Base-by-base conservation (phyloP, 2,113 vertebrate genomes). In the Calyptommatus sinebrachiatus region DNA sequence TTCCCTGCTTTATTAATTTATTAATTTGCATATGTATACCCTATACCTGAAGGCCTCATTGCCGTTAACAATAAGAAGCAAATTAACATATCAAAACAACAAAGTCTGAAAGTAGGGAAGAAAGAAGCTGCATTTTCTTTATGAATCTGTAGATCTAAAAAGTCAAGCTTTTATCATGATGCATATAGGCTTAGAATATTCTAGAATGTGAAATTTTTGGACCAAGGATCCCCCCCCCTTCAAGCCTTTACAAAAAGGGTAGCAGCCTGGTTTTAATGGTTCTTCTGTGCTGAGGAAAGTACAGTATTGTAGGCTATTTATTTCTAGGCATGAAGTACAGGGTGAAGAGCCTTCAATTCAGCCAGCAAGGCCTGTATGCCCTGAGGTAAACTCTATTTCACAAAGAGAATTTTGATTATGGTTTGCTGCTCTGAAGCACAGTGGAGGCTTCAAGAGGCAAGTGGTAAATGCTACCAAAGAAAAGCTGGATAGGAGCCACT, bases 401-500 rank as follows among this genome's bases (percentile, higher is more conserved):
- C 94, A 97, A 96, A 96, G 94, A 93, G 95, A 96, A 96, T 97
- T 96, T 96, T 96, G 93, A 96, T 95, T 94, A 94, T 94, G 94
- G 92, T 90, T 93, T 95, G 87, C 94, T 94, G 94, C 95, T 96
- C 93, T 94, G 92, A 93, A 93, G 92, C 94, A 92, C 92, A 94
- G 94, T 93, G 92, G 91, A 94, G 93, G 93, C 92, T 95, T 95
- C 91, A 93, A 93, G 95, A 96, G 95, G 94, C 95, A 90, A 94
- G 93, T 86, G 92, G 93, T 95, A 94, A 97, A 96, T 95, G 94
- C 95, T 94, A 95, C 95, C 93, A 94, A 94, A 96, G 94, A 94
- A 94, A 96, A 95, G 91, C 96, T 98, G 96, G 96, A 95, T 92
- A 87, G 91, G 91, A 96, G 96, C 96, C 96, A 96, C 96, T 97